phyloP scores from a whole-genome alignment of 2,113 vertebrate genomes.

The Siniperca chuatsi region DNA sequence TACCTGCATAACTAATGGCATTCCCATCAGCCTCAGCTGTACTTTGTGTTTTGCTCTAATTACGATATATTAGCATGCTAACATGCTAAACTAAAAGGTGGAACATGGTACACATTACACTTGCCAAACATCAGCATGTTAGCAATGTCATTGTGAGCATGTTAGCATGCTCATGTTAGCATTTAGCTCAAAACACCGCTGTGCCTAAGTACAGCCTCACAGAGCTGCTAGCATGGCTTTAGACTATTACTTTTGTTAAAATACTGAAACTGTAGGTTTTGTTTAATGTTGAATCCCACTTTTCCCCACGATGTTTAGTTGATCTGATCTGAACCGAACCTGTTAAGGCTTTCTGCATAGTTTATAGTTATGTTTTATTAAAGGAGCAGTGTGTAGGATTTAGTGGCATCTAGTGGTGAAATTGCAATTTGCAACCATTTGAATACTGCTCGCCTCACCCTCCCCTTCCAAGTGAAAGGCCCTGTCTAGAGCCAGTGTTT shows the following conservation, averaged over 20 bases:
- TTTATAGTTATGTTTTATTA: conserved; percentile 1
- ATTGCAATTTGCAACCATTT: too few relatives aligned
- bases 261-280: not conserved
- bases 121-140: not conserved
- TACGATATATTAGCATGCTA: not conserved
- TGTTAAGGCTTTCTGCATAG: not conserved
- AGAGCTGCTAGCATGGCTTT: not conserved
- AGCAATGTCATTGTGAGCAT: not conserved
- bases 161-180: not conserved
- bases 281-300: not conserved
- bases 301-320: not conserved
- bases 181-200: too few relatives aligned
- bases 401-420: too few relatives aligned
- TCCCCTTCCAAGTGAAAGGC: too few relatives aligned
- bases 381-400: too few relatives aligned
- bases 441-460: too few relatives aligned
- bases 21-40: not conserved
- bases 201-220: too few relatives aligned
- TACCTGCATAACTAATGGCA: too few relatives aligned
- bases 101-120: too few relatives aligned
- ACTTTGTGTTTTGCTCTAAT: not conserved
- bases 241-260: not conserved
- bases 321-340: not conserved
- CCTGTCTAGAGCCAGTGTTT: too few relatives aligned
- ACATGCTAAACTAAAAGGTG: not conserved